Percentiles rank a stretch among this genome's conserved stretches.
phyloP scores from a whole-genome alignment of 92 coral and sea anemone genomes.

The Epizoanthus illoricatus region DNA sequence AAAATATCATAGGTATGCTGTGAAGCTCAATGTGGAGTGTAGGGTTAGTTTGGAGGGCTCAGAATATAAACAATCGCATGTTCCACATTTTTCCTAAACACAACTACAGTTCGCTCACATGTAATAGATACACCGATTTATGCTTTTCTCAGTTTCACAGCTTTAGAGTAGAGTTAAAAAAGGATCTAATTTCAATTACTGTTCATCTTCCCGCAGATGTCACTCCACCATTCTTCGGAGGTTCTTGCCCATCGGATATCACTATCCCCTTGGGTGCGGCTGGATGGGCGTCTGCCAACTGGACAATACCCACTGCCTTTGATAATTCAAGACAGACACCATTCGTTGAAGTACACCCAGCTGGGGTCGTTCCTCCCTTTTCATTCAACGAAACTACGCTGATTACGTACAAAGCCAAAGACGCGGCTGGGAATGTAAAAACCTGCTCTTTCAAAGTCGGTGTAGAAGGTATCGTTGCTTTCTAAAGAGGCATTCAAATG shows the following conservation, averaged over 20 bases:
- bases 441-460: constrained; percentile 48
- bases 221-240: constrained; percentile 53
- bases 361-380: background rate
- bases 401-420: constrained; percentile 55
- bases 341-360: background rate
- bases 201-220: constrained; percentile 38
- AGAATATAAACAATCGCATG: too few species aligned
- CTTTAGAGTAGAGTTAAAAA: too few species aligned
- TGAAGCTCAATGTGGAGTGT: background rate
- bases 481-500: background rate
- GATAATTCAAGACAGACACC: background rate
- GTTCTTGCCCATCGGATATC: constrained; percentile 56
- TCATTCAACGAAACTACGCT: background rate
- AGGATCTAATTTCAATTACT: background rate
- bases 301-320: background rate
- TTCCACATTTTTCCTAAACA: too few species aligned
- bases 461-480: constrained; percentile 42
- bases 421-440: constrained; percentile 48
- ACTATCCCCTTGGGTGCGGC: background rate
- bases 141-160: too few species aligned
- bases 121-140: too few species aligned
- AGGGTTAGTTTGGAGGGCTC: too few species aligned
- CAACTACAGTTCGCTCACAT: too few species aligned
- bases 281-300: background rate
- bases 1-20: constrained; percentile 29